These are phyloP conservation scores for Pachymerium ferrugineum DNA, from an alignment of 2,888 invertebrate species.

Conservation along the genomic window DNA sequence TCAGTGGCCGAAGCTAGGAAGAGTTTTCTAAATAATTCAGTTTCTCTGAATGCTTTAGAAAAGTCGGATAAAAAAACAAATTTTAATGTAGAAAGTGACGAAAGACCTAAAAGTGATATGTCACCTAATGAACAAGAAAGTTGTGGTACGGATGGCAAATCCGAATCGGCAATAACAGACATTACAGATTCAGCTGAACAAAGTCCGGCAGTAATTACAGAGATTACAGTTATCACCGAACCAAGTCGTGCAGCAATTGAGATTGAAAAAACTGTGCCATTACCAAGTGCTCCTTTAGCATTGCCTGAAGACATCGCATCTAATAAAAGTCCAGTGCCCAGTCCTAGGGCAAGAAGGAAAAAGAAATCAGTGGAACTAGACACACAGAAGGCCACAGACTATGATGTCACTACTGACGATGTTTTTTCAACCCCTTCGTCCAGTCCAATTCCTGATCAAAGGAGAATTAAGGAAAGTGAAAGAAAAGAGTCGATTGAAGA, in stretches of 20 bases:
- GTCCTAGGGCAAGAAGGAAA: constrained; percentile 13
- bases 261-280: no score
- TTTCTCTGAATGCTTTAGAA: not conserved
- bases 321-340: not conserved
- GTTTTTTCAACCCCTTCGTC: not conserved
- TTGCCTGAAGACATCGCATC: not conserved
- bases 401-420: not conserved
- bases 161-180: no score
- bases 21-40: not conserved
- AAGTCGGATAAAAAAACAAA: not conserved
- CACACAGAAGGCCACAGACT: not conserved
- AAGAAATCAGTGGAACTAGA: not conserved
- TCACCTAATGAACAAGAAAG: no score
- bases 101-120: no score
- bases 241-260: no score
- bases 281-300: not conserved
- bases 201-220: no score
- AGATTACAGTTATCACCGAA: no score
- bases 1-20: constrained; percentile 31
- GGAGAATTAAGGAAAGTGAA: not conserved
- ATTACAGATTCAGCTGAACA: no score
- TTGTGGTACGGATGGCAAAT: no score
- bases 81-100: not conserved
- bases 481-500: not conserved
- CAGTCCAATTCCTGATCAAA: not conserved